Conservation (phyloP, 2,888 invertebrate species). For the Baronia brevicornis region DNA sequence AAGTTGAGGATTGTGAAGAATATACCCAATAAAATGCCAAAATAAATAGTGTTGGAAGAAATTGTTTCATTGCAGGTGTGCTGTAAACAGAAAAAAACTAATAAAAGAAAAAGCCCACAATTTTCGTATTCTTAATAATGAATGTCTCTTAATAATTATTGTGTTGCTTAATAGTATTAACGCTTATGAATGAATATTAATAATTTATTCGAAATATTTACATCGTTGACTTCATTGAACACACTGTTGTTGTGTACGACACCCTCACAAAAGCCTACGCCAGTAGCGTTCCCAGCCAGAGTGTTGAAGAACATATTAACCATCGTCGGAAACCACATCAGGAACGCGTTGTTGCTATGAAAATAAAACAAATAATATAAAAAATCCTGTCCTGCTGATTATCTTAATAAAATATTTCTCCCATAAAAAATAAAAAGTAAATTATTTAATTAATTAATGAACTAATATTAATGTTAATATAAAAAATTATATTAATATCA, state of each 20-base stretch:
- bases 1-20: constrained; percentile 73
- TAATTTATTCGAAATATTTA: too few relatives aligned
- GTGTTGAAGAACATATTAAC: constrained; percentile 60
- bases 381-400: neutral
- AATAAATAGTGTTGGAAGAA: constrained; percentile 71
- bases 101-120: neutral
- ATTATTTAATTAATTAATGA: too few relatives aligned
- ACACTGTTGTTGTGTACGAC: constrained; percentile 25
- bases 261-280: constrained; percentile 38
- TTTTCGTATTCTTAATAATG: neutral
- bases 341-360: constrained; percentile 60
- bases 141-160: neutral
- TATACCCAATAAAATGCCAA: constrained; percentile 76
- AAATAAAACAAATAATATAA: constrained; percentile 2
- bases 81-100: constrained; percentile 26
- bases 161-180: neutral
- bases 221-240: constrained; percentile 18
- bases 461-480: too few relatives aligned
- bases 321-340: constrained; percentile 72
- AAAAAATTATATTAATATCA: too few relatives aligned
- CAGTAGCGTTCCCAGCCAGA: constrained; percentile 16
- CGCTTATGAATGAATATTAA: too few relatives aligned
- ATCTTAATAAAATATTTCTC: too few relatives aligned
- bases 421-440: too few relatives aligned
- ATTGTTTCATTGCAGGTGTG: constrained; percentile 56